Conservation (phyloP, 2,797 vertebrate species). For the Crypturellus tataupa region DNA sequence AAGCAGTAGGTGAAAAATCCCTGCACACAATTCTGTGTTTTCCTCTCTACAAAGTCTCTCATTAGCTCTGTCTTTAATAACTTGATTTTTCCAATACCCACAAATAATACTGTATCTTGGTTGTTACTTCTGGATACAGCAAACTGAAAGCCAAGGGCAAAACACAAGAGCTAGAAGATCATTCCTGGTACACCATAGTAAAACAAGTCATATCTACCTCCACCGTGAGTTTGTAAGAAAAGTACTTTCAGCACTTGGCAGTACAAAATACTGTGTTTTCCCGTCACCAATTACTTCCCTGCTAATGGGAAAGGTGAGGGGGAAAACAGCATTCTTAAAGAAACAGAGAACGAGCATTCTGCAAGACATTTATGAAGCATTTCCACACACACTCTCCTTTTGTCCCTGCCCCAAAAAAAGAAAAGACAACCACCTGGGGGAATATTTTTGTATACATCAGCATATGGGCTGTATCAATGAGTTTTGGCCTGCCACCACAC, state of each 20-base stretch:
- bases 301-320: neutral
- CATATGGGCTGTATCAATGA: neutral
- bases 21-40: neutral
- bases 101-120: neutral
- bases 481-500: neutral
- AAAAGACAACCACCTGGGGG: neutral
- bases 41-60: neutral
- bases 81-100: neutral
- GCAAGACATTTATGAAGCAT: neutral
- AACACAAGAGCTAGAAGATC: neutral
- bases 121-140: neutral
- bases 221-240: neutral
- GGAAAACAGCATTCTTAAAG: neutral
- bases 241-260: neutral
- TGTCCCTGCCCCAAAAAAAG: neutral
- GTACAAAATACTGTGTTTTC: no score
- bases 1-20: neutral
- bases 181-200: neutral
- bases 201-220: neutral
- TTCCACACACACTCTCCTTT: neutral
- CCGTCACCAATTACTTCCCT: neutral
- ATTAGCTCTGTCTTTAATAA: neutral
- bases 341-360: neutral
- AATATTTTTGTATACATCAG: neutral
- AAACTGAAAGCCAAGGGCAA: neutral